Percentiles rank a stretch among this genome's conserved stretches.
phyloP scores from a whole-genome alignment of 1,140 invertebrate species.

The Littorina saxatilis region DNA sequence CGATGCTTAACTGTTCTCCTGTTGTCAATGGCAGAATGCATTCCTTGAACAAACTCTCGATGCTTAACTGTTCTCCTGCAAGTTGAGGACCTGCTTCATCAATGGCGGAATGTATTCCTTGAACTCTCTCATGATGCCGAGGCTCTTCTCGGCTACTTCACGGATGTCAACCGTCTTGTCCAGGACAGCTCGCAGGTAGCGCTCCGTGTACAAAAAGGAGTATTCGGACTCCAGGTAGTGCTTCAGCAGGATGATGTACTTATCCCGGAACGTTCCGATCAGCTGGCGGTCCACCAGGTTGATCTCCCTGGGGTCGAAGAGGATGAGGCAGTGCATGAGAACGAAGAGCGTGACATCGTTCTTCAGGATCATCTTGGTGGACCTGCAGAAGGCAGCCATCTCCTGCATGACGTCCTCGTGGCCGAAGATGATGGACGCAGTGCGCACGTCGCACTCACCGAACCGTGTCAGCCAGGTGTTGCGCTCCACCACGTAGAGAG shows the following conservation, averaged over 20 bases:
- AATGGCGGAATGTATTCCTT: conserved; percentile 18
- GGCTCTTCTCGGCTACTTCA: conserved; percentile 9
- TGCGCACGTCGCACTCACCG: conserved; percentile 47
- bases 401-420: conserved; percentile 28
- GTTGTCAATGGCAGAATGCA: too few species aligned
- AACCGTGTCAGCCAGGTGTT: conserved; percentile 59
- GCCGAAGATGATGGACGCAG: neutral
- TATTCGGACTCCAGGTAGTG: conserved; percentile 91
- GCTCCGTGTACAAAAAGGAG: conserved; percentile 67
- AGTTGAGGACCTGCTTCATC: conserved; percentile 28
- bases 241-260: conserved; percentile 90
- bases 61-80: conserved; percentile 7
- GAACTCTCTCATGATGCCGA: conserved; percentile 11
- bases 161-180: conserved; percentile 70
- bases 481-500: conserved; percentile 58
- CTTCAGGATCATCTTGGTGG: conserved; percentile 34
- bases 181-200: conserved; percentile 82
- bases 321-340: conserved; percentile 30
- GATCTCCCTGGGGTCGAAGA: conserved; percentile 27
- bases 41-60: too few species aligned
- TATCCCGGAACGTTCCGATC: conserved; percentile 35
- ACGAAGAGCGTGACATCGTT: conserved; percentile 33
- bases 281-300: conserved; percentile 34
- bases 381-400: conserved; percentile 24
- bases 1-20: too few species aligned